Evolutionary conservation across 2,113 vertebrate species (phyloP).

Genomic region (Thunnus maccoyii): DNA sequence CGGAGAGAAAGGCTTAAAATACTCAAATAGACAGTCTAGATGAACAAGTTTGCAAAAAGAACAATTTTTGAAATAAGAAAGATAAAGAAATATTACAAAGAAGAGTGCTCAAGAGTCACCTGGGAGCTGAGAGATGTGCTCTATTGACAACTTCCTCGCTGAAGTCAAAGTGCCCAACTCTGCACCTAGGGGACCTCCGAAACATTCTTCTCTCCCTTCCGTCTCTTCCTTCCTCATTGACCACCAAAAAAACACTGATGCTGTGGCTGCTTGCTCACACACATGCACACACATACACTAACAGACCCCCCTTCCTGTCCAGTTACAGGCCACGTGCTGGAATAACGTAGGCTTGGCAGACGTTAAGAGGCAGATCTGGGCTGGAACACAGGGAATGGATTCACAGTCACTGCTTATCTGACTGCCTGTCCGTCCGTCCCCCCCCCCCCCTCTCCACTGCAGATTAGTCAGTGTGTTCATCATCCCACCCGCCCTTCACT

Average conservation of each 20-base stretch:
- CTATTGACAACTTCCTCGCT: constrained; percentile 78
- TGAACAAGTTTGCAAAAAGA: not conserved
- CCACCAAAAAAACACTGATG: constrained; percentile 25
- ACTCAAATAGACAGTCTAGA: not conserved
- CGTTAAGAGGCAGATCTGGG: constrained; percentile 60
- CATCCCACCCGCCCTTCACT: constrained; percentile 18
- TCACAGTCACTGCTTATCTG: constrained; percentile 66
- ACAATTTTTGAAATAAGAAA: not conserved
- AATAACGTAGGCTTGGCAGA: constrained; percentile 55
- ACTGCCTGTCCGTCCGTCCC: constrained; percentile 50
- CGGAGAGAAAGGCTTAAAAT: not conserved
- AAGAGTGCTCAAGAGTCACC: constrained; percentile 52
- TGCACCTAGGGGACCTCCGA: constrained; percentile 72
- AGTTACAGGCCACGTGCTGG: constrained; percentile 37
- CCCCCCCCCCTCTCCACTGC: constrained; percentile 25
- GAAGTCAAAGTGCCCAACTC: constrained; percentile 81
- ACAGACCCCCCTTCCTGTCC: constrained; percentile 38
- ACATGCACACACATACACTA: not conserved
- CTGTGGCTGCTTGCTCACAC: constrained; percentile 34
- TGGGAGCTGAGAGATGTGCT: constrained; percentile 62
- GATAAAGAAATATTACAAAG: not conserved
- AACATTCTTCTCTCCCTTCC: constrained; percentile 68
- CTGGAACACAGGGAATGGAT: constrained; percentile 55
- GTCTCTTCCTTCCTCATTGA: constrained; percentile 28
- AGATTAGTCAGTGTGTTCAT: constrained; percentile 63